These are phyloP conservation scores for Scomber scombrus DNA, from an alignment of 2,113 vertebrate genomes.

Conservation along the genomic window DNA sequence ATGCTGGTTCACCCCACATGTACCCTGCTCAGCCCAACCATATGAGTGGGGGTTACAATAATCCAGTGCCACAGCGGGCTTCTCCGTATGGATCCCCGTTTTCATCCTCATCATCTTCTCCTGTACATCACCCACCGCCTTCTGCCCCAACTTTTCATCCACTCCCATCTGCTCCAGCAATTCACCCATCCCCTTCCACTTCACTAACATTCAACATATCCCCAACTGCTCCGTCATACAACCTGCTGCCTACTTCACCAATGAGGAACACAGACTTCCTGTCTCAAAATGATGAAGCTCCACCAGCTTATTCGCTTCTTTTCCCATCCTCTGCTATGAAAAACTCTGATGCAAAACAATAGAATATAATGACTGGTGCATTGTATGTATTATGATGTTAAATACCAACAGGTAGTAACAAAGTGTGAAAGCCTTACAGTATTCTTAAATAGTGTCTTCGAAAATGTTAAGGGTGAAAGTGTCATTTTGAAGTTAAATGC, in stretches of 20 bases:
- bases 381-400: not conserved
- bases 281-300: constrained; percentile 65
- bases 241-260: constrained; percentile 51
- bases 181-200: constrained; percentile 4
- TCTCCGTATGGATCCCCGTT: constrained; percentile 53
- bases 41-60: constrained; percentile 37
- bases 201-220: not conserved
- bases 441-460: not conserved
- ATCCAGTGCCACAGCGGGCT: constrained; percentile 35
- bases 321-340: constrained; percentile 52
- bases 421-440: not conserved
- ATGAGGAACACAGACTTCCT: constrained; percentile 67
- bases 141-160: constrained; percentile 14
- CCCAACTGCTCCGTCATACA: constrained; percentile 46
- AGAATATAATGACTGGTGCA: not conserved
- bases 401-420: not conserved
- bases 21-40: constrained; percentile 33
- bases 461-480: not conserved
- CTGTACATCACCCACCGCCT: constrained; percentile 64
- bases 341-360: constrained; percentile 31
- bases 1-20: not conserved
- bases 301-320: constrained; percentile 68
- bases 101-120: constrained; percentile 50
- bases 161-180: constrained; percentile 26
- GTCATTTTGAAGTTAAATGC: not conserved